Evolutionary conservation across 2,888 invertebrate species (phyloP).

Genomic region (Conchocele bisecta): DNA sequence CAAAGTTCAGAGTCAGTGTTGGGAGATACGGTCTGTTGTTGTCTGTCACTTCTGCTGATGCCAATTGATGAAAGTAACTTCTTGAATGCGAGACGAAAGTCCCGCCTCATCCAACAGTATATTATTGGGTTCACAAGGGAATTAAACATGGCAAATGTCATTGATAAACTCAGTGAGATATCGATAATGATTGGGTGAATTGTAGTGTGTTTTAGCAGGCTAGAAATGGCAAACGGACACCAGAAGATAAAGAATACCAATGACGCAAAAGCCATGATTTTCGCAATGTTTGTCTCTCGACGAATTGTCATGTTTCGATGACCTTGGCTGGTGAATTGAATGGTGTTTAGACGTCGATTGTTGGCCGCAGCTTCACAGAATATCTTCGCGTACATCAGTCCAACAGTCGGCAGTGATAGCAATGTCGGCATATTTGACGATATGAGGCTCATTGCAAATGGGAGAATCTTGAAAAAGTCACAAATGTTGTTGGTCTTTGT

Average conservation of each 20-base stretch:
- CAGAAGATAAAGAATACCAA: slow-evolving; percentile 64
- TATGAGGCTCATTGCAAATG: slow-evolving; percentile 48
- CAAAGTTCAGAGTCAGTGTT: too few species aligned
- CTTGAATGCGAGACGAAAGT: too few species aligned
- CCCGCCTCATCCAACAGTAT: too few species aligned
- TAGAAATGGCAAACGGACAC: slow-evolving; percentile 57
- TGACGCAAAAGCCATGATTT: slow-evolving; percentile 52
- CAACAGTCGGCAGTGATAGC: slow-evolving; percentile 25
- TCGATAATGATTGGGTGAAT: slow-evolving; percentile 37
- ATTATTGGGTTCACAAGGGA: too few species aligned
- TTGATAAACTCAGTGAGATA: too few species aligned
- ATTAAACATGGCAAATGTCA: too few species aligned
- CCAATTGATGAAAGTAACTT: too few species aligned
- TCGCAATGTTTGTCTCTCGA: slow-evolving; percentile 45
- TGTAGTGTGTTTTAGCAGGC: slow-evolving; percentile 51
- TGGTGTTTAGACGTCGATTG: not conserved
- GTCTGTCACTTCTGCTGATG: too few species aligned
- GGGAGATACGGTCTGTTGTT: too few species aligned
- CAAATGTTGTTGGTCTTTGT: slow-evolving; percentile 28
- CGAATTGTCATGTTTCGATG: not conserved
- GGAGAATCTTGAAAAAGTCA: slow-evolving; percentile 56
- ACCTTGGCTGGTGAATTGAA: not conserved
- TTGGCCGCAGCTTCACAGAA: not conserved
- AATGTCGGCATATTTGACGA: slow-evolving; percentile 38
- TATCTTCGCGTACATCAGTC: too few species aligned